Evolutionary conservation across 2,888 invertebrate genomes (phyloP).

Genomic region (Eupelmus urozonus): DNA sequence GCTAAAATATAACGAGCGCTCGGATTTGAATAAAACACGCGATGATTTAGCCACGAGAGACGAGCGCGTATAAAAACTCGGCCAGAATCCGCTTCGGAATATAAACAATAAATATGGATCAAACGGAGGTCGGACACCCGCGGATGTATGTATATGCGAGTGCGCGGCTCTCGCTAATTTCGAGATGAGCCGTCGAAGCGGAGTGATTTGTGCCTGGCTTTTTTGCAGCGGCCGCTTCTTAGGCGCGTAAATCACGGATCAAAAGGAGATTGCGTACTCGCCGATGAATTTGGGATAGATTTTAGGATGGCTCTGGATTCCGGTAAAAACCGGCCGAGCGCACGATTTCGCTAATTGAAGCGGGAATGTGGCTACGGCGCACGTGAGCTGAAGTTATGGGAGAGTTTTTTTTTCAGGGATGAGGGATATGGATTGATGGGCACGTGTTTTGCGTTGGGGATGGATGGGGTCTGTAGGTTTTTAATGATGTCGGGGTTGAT

Average conservation of each 20-base stretch:
- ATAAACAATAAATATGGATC: slow-evolving; percentile 53
- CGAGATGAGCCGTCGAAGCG: too few species aligned
- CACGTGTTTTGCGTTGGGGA: too few species aligned
- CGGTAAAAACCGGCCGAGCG: neutral
- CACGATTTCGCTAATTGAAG: neutral
- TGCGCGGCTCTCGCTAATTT: too few species aligned
- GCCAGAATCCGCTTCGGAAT: neutral
- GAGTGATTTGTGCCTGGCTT: slow-evolving; percentile 22
- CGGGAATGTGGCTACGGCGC: too few species aligned
- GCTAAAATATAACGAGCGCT: slow-evolving; percentile 18
- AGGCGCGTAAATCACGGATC: slow-evolving; percentile 29
- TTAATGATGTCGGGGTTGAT: too few species aligned
- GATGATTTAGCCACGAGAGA: slow-evolving; percentile 6
- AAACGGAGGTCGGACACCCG: slow-evolving; percentile 2
- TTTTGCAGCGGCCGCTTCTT: too few species aligned
- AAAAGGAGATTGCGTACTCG: slow-evolving; percentile 7
- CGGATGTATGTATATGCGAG: neutral
- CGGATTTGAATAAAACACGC: slow-evolving; percentile 31
- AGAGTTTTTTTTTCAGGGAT: too few species aligned
- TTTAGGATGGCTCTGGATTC: too few species aligned
- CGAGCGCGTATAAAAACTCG: slow-evolving; percentile 23
- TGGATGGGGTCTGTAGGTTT: too few species aligned
- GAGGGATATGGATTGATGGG: too few species aligned
- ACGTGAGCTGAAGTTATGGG: too few species aligned
- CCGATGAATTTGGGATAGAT: neutral